phyloP scores from a whole-genome alignment of 2,113 vertebrate species.

The Struthidea cinerea region DNA sequence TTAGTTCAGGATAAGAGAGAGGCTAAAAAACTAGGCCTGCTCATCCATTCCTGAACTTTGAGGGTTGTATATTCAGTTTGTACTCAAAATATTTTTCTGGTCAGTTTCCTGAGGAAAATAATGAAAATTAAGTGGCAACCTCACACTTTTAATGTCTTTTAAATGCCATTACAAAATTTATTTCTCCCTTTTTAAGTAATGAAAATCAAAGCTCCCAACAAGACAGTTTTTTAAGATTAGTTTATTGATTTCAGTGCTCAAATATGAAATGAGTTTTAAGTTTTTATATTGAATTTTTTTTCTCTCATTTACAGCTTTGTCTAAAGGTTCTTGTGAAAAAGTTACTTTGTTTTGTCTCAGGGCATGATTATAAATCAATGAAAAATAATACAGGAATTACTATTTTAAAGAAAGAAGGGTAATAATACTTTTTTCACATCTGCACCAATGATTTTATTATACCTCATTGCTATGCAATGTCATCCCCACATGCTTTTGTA shows the following conservation, averaged over 20 bases:
- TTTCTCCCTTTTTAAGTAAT: neutral
- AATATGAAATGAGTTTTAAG: neutral
- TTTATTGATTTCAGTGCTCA: neutral
- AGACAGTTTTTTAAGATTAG: neutral
- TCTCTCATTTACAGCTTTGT: neutral
- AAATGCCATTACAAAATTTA: neutral
- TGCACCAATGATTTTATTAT: neutral
- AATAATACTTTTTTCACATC: neutral
- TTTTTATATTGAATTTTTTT: neutral
- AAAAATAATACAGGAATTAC: neutral
- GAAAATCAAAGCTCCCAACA: neutral
- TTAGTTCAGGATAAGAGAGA: neutral
- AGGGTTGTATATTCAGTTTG: neutral
- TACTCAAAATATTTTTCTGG: neutral
- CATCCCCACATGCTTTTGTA: neutral
- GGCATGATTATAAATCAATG: neutral
- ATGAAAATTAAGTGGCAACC: neutral
- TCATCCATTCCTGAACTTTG: neutral
- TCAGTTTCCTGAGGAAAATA: neutral
- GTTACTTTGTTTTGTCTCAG: neutral
- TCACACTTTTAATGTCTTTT: neutral
- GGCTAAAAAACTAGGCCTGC: neutral
- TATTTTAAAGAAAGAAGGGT: neutral
- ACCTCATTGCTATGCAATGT: neutral
- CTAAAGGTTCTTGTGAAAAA: neutral